Evolutionary conservation across 2,797 vertebrate species (phyloP).

Genomic region (Tinamus major): DNA sequence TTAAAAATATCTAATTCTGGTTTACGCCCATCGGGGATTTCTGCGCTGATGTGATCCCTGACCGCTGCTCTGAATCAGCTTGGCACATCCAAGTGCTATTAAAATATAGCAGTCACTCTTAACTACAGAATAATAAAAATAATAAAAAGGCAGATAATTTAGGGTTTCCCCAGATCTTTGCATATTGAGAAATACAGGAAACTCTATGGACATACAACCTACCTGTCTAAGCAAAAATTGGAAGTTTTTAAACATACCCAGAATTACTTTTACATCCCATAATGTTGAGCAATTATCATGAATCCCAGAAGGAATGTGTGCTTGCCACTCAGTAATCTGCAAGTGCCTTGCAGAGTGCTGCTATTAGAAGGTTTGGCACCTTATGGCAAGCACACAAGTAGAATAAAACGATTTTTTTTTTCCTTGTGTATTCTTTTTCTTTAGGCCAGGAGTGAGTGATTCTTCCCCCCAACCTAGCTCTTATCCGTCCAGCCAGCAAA

Average conservation of each 20-base stretch:
- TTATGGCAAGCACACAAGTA: accelerated
- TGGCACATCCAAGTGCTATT: not conserved
- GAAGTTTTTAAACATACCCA: not conserved
- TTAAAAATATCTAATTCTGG: not conserved
- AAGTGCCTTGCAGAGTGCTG: not conserved
- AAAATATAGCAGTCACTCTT: not conserved
- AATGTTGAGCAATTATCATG: not conserved
- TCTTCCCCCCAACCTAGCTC: slow-evolving; percentile 41
- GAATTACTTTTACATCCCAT: not conserved
- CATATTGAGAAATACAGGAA: not conserved
- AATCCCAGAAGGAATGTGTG: not conserved
- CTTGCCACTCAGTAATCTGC: not conserved
- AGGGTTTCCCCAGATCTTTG: not conserved
- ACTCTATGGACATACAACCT: not conserved
- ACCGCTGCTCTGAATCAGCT: not conserved
- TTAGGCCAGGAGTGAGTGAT: not conserved
- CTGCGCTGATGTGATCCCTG: not conserved
- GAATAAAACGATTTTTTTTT: not conserved
- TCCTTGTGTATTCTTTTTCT: not conserved
- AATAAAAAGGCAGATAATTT: accelerated
- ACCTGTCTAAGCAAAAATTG: accelerated
- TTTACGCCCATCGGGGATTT: not conserved
- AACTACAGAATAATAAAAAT: not conserved
- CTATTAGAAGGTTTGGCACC: accelerated
- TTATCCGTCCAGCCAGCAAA: slow-evolving; percentile 44